Evolutionary conservation across 2,888 invertebrate genomes (phyloP).

Genomic region (Myathropa florea): DNA sequence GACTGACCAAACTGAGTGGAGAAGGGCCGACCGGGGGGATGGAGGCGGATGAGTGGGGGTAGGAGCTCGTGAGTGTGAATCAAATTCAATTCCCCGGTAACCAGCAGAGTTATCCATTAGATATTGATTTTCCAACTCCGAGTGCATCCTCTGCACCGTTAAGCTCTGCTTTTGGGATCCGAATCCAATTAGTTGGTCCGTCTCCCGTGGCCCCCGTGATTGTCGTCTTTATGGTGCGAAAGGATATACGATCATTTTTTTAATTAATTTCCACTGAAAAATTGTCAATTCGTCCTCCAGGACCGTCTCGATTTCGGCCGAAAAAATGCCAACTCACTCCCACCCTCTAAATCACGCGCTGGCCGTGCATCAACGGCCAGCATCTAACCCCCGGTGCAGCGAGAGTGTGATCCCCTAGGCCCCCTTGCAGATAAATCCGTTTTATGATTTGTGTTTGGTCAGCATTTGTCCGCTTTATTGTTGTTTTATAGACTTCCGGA

Average conservation of each 20-base stretch:
- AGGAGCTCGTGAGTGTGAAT: neutral
- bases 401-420: neutral
- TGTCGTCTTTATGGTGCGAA: slow-evolving; percentile 32
- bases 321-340: neutral
- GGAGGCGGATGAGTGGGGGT: neutral
- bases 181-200: slow-evolving; percentile 51
- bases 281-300: slow-evolving; percentile 3
- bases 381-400: neutral
- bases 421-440: slow-evolving; percentile 57
- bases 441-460: slow-evolving; percentile 65
- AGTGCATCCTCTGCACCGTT: slow-evolving; percentile 34
- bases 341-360: neutral
- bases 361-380: neutral
- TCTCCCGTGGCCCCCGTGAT: neutral
- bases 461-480: slow-evolving; percentile 66
- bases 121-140: slow-evolving; percentile 26
- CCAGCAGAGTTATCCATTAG: slow-evolving; percentile 8
- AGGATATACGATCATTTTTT: slow-evolving; percentile 30
- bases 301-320: neutral
- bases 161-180: slow-evolving; percentile 32
- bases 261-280: slow-evolving; percentile 23
- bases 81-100: slow-evolving; percentile 5
- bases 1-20: neutral
- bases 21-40: no score
- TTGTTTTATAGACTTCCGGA: slow-evolving; percentile 65